phyloP scores from a whole-genome alignment of 2,888 invertebrate genomes.

The Azorinus chamasolen region DNA sequence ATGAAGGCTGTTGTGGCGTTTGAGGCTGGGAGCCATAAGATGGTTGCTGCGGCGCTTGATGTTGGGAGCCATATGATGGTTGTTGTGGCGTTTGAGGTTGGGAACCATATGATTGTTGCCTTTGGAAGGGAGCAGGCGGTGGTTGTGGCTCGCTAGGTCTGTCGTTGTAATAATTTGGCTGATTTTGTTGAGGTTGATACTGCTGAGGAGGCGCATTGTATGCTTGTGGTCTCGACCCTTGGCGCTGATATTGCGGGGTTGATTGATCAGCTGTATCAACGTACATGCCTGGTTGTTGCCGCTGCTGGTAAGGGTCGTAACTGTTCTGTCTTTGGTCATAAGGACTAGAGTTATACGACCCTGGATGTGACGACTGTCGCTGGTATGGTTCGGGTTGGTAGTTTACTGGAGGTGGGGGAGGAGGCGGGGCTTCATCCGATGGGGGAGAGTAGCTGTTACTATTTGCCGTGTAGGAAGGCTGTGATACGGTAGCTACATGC shows the following conservation, averaged over 20 bases:
- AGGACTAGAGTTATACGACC: constrained; percentile 26
- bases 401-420: constrained; percentile 58
- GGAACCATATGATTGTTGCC: constrained; percentile 5
- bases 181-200: constrained; percentile 14
- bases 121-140: constrained; percentile 9
- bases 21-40: constrained; percentile 46
- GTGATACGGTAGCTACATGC: constrained; percentile 62
- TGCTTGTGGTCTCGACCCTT: constrained; percentile 52
- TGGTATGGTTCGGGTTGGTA: constrained; percentile 47
- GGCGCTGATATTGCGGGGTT: constrained; percentile 44
- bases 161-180: constrained; percentile 18
- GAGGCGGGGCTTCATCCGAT: constrained; percentile 54
- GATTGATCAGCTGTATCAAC: constrained; percentile 39
- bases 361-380: constrained; percentile 51
- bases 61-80: constrained; percentile 9
- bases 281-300: constrained; percentile 37
- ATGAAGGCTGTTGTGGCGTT: constrained; percentile 11
- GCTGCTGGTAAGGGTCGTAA: constrained; percentile 42
- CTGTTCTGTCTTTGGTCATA: constrained; percentile 42
- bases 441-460: constrained; percentile 23
- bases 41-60: constrained; percentile 1
- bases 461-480: constrained; percentile 43
- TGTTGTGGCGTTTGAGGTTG: constrained; percentile 15
- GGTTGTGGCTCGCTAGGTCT: constrained; percentile 20
- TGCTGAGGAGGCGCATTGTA: constrained; percentile 4